These are phyloP conservation scores for Cyprinodon diabolis DNA, from an alignment of 2,797 vertebrate genomes.

Conservation along the genomic window DNA sequence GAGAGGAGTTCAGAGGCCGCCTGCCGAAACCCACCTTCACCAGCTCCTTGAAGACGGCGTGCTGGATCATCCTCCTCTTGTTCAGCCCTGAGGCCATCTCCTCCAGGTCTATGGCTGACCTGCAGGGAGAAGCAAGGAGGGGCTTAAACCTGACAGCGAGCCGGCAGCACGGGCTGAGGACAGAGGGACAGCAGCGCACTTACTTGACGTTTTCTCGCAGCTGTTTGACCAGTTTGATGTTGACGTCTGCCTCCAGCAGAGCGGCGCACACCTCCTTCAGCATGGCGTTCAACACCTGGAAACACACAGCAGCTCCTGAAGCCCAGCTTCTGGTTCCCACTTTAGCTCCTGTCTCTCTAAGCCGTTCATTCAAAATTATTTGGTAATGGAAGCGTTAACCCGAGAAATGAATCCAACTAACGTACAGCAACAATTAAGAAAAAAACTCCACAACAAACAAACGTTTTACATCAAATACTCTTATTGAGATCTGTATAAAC, in stretches of 20 bases:
- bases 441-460: too few species aligned
- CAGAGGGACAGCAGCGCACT: constrained; percentile 51
- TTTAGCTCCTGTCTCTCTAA: too few species aligned
- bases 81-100: constrained; percentile 99
- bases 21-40: constrained; percentile 86
- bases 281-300: constrained; percentile 97
- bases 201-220: constrained; percentile 99
- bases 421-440: too few species aligned
- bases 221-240: constrained; percentile 97
- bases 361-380: too few species aligned
- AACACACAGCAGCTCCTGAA: background rate
- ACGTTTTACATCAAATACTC: too few species aligned
- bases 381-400: too few species aligned
- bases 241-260: constrained; percentile 96
- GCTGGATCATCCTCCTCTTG: constrained; percentile 99
- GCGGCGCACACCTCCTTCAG: constrained; percentile 98
- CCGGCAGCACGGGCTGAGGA: background rate
- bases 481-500: too few species aligned
- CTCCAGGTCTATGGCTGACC: constrained; percentile 96
- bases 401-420: too few species aligned
- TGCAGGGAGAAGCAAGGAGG: constrained; percentile 52
- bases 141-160: background rate
- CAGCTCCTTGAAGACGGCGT: constrained; percentile 97
- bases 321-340: too few species aligned
- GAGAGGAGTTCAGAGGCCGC: background rate